Evolutionary conservation across 1,140 invertebrate genomes (phyloP).

Genomic region (Drosophila ohnishii): DNA sequence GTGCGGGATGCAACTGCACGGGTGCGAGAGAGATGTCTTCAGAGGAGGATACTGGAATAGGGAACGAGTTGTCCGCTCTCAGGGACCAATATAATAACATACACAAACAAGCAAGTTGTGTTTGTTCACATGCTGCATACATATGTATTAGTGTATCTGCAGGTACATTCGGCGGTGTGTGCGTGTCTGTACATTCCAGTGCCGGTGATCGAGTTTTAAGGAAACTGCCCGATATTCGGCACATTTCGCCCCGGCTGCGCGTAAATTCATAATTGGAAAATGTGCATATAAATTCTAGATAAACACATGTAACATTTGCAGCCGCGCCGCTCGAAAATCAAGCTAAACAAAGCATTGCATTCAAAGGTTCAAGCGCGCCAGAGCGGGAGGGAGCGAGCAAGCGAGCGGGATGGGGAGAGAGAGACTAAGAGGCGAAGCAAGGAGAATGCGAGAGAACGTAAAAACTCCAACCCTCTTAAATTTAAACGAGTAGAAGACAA

Average conservation of each 20-base stretch:
- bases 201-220: constrained; percentile 28
- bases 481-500: constrained; percentile 71
- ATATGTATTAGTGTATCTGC: constrained; percentile 1
- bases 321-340: constrained; percentile 53
- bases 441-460: constrained; percentile 64
- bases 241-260: neutral
- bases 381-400: constrained; percentile 22
- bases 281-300: constrained; percentile 66
- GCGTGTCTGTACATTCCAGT: constrained; percentile 9
- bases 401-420: constrained; percentile 20
- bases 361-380: constrained; percentile 54
- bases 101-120: constrained; percentile 2
- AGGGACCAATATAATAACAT: constrained; percentile 8
- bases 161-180: constrained; percentile 19
- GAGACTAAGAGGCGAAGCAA: constrained; percentile 36
- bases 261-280: constrained; percentile 62
- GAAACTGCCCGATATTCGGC: constrained; percentile 11
- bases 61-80: constrained; percentile 28
- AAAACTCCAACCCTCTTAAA: constrained; percentile 76
- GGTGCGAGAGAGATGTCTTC: constrained; percentile 31
- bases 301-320: constrained; percentile 76
- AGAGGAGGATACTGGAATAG: constrained; percentile 39
- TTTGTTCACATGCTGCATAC: too few species aligned
- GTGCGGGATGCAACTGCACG: constrained; percentile 7
- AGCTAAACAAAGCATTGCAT: constrained; percentile 74